These are phyloP conservation scores for Caenorhabditis wallacei DNA, from an alignment of 2,888 invertebrate genomes.

Conservation along the genomic window DNA sequence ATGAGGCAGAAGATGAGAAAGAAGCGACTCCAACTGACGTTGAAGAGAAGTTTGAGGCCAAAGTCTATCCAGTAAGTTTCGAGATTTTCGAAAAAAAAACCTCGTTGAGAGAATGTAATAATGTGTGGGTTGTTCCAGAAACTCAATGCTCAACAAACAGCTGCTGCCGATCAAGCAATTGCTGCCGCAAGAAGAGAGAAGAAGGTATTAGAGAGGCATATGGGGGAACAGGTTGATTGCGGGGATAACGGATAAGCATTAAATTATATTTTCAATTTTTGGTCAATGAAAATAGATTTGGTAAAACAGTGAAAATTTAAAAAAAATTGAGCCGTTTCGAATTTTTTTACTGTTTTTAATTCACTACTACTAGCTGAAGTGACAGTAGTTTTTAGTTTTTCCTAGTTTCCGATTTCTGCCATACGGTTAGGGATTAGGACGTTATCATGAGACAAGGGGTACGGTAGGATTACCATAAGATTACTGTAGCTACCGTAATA, in stretches of 20 bases:
- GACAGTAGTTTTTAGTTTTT: too few relatives aligned
- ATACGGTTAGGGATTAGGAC: too few relatives aligned
- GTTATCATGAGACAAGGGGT: too few relatives aligned
- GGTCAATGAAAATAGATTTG: too few relatives aligned
- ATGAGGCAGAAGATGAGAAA: conserved; percentile 65
- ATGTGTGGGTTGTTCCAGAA: conserved; percentile 60
- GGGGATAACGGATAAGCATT: too few relatives aligned
- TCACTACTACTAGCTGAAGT: too few relatives aligned
- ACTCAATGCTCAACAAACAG: conserved; percentile 63
- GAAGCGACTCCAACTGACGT: conserved; percentile 39
- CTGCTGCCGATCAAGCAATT: conserved; percentile 63
- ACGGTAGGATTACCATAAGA: too few relatives aligned
- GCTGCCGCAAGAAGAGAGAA: conserved; percentile 58
- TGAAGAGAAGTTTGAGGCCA: conserved; percentile 69
- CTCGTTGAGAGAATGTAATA: conserved; percentile 25
- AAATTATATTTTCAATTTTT: too few relatives aligned
- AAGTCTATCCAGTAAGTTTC: conserved; percentile 74
- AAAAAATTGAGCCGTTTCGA: too few relatives aligned
- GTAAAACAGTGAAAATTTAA: too few relatives aligned
- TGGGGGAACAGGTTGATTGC: conserved; percentile 8
- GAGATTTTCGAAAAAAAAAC: conserved; percentile 22
- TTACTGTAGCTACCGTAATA: too few relatives aligned
- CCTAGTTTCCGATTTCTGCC: too few relatives aligned
- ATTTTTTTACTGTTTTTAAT: background rate
- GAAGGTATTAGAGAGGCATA: conserved; percentile 29